Evolutionary conservation across 2,888 invertebrate species (phyloP).

Genomic region (Theretra japonica): DNA sequence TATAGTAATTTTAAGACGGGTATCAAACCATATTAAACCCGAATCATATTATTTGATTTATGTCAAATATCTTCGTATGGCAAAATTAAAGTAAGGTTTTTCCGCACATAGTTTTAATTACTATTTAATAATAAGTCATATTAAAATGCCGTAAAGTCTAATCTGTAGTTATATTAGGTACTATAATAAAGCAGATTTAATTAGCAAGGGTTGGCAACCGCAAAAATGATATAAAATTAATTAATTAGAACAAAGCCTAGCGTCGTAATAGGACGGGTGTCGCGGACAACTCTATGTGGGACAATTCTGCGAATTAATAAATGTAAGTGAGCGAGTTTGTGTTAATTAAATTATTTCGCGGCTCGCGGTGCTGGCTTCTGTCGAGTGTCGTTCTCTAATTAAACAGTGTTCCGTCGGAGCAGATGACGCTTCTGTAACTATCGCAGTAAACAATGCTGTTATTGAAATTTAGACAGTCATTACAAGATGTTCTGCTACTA

Average conservation of each 20-base stretch:
- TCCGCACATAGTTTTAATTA: too few relatives aligned
- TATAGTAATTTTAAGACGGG: too few relatives aligned
- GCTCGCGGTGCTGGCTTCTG: not conserved
- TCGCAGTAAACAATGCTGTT: too few relatives aligned
- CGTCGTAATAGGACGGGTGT: not conserved
- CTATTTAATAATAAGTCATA: too few relatives aligned
- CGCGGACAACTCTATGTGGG: not conserved
- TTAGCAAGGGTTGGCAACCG: slow-evolving; percentile 5
- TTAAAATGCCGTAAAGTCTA: not conserved
- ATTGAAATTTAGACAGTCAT: too few relatives aligned
- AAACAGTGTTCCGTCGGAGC: not conserved
- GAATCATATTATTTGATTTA: too few relatives aligned
- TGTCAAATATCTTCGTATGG: too few relatives aligned
- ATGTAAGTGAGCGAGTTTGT: not conserved
- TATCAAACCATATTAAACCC: too few relatives aligned
- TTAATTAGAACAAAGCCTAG: slow-evolving; percentile 19
- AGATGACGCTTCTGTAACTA: not conserved
- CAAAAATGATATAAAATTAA: slow-evolving; percentile 21
- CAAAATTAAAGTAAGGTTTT: too few relatives aligned
- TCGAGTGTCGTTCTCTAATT: not conserved
- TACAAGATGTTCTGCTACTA: too few relatives aligned
- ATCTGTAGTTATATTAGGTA: not conserved
- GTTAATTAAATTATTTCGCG: slow-evolving; percentile 20
- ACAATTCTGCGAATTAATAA: slow-evolving; percentile 4
- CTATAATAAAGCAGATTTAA: not conserved